A percentile compares a stretch with the other conserved stretches of the same genome.
These are phyloP conservation scores for Stigmatopora nigra DNA, from an alignment of 2,113 vertebrate genomes.

Conservation along the genomic window DNA sequence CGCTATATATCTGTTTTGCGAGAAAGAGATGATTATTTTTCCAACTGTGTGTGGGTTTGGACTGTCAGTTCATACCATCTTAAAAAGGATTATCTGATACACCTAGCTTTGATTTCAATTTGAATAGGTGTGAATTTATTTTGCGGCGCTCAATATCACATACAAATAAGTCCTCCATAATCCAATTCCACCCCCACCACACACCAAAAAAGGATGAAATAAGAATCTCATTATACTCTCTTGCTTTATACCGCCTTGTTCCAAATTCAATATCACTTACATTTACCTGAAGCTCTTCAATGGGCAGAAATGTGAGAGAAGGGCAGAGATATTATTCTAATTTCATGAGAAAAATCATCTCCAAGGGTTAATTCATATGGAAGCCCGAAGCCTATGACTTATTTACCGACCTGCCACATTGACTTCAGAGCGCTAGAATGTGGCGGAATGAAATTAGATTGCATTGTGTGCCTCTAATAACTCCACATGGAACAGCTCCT, in stretches of 20 bases:
- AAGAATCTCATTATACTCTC: constrained; percentile 71
- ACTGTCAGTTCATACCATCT: constrained; percentile 70
- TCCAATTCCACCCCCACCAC: constrained; percentile 70
- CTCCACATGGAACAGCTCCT: constrained; percentile 64
- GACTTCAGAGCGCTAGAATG: constrained; percentile 62
- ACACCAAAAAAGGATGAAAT: constrained; percentile 58
- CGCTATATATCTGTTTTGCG: constrained; percentile 56
- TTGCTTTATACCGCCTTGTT: constrained; percentile 65
- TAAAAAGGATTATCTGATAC: constrained; percentile 75
- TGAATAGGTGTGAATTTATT: constrained; percentile 79
- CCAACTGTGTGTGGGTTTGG: constrained; percentile 56
- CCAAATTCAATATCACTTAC: constrained; percentile 58
- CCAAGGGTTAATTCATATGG: constrained; percentile 55
- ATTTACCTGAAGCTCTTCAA: constrained; percentile 59
- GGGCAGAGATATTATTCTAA: constrained; percentile 58
- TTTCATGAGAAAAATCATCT: constrained; percentile 57
- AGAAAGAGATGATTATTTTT: constrained; percentile 64
- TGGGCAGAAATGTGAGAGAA: constrained; percentile 52
- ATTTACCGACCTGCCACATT: constrained; percentile 58
- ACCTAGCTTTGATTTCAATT: constrained; percentile 78
- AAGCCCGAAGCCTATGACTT: constrained; percentile 53
- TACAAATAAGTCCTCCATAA: constrained; percentile 73
- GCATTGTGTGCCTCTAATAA: constrained; percentile 71
- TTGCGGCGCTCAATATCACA: constrained; percentile 72
- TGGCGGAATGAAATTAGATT: constrained; percentile 65